Evolutionary conservation across 2,888 invertebrate species (phyloP), one percentile per base, ranked within the genome.

Genomic region (Vesta saturnalis): DNA sequence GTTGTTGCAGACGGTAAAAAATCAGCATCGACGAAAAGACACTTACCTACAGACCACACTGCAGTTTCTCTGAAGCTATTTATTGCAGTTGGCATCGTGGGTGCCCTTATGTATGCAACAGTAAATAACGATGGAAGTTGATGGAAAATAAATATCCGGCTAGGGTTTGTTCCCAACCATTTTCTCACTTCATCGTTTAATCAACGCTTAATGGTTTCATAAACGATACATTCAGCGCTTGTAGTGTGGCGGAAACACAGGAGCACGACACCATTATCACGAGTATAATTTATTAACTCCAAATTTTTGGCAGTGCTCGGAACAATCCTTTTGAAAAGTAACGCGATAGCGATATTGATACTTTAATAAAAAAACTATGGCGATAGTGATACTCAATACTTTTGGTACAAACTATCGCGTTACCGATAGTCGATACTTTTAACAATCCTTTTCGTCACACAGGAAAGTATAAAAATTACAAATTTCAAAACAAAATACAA

Each of bases 231-330:
- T 78, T 76, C 21, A 77, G 63, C 5, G 77, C 74, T 66, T 80
- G 77, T 72, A 73, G 57, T 77, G 77, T 10, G 71, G 76, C 4
- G 74, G 18, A 73, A 72, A 46, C 46, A 14, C 23, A 66, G 71
- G 12, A 77, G 57, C 12, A 75, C 56, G n/a, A 71, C 21, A 22
- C 12, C 60, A 39, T 47, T 54, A 47, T 62, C 61, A 19, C 60
- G 52, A 22, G 52, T 8, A 15, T 52, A 49, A 49, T 35, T 52
- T 15, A 52, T 52, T 4, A 61, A 22, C 2, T 70, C 70, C 15
- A 75, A 64, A 47, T 72, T 77, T 66, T 77, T 77, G 19, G 75
- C 74, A 60, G 76, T 75, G n/a, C n/a, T n/a, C n/a, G n/a, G n/a
- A n/a, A n/a, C n/a, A n/a, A n/a, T n/a, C n/a, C n/a, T n/a, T n/a